Evolutionary conservation across 2,797 vertebrate species (phyloP), one percentile per base, ranked within the genome.

Genomic region (Gephyroberyx darwinii): DNA sequence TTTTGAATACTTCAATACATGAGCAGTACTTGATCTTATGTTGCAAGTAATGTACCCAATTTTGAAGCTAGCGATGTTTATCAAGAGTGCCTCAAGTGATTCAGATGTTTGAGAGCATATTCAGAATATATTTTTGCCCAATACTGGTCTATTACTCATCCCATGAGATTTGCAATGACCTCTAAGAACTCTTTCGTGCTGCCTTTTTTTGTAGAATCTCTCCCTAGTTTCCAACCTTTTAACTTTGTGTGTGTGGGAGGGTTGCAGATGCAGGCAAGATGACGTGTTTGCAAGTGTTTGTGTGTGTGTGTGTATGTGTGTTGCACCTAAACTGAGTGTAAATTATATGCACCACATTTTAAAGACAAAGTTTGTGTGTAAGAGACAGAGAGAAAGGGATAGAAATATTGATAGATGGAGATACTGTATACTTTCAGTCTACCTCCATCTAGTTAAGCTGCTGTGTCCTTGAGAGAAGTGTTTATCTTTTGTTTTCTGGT

Each of bases 181-280:
- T 71, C 13, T 51, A n/a, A 80, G 72, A 35, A 7, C 54, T 16
- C 13, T 1, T 13, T 33, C 52, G 26, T 54, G 22, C 22, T 31
- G 30, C 35, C 33, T 55, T 56, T 56, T 35, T 5, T 14, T 35
- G 5, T 19, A 56, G 30, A 56, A 16, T 22, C 12, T 43, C 37
- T 43, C 58, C 14, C 47, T 75, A 61, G 72, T 84, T 83, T 77
- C 53, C 71, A 63, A 81, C 59, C 70, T 65, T 74, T 78, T 77
- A 70, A 77, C 69, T 81, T 74, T 78, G 33, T 54, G 14, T 78
- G 80, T 83, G 84, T 89, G 71, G 83, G 88, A 79, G 79, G 83
- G 50, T 41, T 82, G 70, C 31, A 69, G 61, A 84, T 74, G 54
- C 78, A 78, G 71, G 55, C 59, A 71, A 43, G 33, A 69, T 75